Percentiles rank a stretch among this genome's conserved stretches.
These are phyloP conservation scores for Drusus annulatus DNA, from an alignment of 1,140 invertebrate species.

Conservation along the genomic window DNA sequence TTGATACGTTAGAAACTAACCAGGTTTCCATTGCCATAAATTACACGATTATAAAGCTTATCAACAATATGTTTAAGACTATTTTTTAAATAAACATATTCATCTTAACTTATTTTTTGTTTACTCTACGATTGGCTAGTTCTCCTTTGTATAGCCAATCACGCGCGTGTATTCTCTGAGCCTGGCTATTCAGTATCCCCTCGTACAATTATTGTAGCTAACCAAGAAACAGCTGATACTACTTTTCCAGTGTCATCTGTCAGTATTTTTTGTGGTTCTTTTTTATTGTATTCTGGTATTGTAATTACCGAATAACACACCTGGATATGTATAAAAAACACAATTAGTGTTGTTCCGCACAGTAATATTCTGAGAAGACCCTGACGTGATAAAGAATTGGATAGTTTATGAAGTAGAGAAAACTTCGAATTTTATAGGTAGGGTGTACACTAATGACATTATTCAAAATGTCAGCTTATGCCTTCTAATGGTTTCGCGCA, in stretches of 20 bases:
- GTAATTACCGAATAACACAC: slow-evolving; percentile 27
- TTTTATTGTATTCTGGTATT: slow-evolving; percentile 30
- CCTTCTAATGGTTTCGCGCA: slow-evolving; percentile 35
- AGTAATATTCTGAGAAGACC: background rate
- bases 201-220: slow-evolving; percentile 19
- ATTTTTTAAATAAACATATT: no score
- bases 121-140: no score
- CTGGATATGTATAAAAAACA: slow-evolving; percentile 20
- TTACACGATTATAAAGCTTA: no score
- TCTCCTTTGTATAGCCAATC: no score
- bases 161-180: background rate
- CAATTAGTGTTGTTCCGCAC: background rate
- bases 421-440: slow-evolving; percentile 44
- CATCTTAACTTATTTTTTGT: no score
- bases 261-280: slow-evolving; percentile 36
- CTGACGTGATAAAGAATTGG: background rate
- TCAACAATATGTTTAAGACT: no score
- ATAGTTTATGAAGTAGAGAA: slow-evolving; percentile 28
- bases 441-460: slow-evolving; percentile 54
- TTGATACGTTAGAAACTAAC: no score
- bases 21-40: no score
- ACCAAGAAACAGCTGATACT: slow-evolving; percentile 52
- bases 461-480: slow-evolving; percentile 52
- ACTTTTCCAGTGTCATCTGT: slow-evolving; percentile 54
- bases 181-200: background rate